Conservation (phyloP, 2,113 vertebrate genomes). For the Sitta europaea region DNA sequence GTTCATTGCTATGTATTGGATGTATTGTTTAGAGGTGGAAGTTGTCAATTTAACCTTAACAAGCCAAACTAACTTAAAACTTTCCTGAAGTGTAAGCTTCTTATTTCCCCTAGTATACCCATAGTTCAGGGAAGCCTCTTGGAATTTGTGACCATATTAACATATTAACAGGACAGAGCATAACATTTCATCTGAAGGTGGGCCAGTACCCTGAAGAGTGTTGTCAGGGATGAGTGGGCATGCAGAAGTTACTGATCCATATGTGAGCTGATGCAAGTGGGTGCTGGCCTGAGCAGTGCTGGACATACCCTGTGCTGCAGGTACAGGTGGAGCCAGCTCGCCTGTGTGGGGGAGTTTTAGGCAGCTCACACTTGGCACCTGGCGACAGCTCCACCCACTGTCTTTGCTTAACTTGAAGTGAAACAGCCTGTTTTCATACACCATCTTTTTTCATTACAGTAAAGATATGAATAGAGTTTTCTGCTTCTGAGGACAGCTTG, state of each 20-base stretch:
- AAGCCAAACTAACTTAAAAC: not conserved
- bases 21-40: not conserved
- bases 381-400: accelerated
- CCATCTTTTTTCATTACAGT: not conserved
- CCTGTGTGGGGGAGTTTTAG: not conserved
- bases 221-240: not conserved
- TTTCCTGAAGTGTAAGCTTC: not conserved
- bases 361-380: not conserved
- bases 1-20: not conserved
- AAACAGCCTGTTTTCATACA: not conserved
- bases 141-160: not conserved
- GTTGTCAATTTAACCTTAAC: not conserved
- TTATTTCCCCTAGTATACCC: not conserved
- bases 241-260: not conserved
- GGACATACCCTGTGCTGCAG: accelerated
- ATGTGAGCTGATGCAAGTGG: not conserved
- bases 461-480: not conserved
- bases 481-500: not conserved
- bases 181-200: not conserved
- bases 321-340: not conserved
- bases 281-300: not conserved
- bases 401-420: not conserved
- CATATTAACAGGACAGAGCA: not conserved
- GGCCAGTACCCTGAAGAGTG: not conserved
- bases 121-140: not conserved